These are phyloP conservation scores for Alauda arvensis DNA, from an alignment of 2,797 vertebrate genomes.

Conservation along the genomic window DNA sequence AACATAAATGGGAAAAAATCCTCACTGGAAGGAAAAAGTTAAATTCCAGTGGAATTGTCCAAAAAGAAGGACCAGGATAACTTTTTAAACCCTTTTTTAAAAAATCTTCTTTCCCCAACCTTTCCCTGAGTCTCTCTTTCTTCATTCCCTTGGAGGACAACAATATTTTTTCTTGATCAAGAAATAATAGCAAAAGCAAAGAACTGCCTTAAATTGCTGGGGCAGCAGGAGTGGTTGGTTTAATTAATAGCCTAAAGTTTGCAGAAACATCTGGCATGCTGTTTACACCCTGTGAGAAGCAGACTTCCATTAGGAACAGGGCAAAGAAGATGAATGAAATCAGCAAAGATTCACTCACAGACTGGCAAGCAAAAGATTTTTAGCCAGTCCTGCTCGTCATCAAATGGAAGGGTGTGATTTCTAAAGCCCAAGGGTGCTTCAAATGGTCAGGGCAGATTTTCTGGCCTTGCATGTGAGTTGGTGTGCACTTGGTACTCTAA, in stretches of 20 bases:
- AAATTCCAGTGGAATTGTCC: not conserved
- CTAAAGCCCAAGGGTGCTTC: not conserved
- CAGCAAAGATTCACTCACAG: not conserved
- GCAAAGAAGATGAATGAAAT: not conserved
- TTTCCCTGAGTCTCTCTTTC: not conserved
- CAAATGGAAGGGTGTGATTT: not conserved
- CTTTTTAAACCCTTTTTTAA: not conserved
- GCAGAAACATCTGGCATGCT: conserved; percentile 1
- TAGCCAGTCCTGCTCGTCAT: not conserved
- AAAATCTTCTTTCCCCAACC: not conserved
- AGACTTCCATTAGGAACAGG: not conserved
- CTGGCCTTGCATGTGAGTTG: not conserved
- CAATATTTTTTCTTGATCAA: not conserved
- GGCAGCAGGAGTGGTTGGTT: not conserved
- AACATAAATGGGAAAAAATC: not conserved
- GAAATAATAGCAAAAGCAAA: conserved; percentile 1
- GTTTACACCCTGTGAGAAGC: not conserved
- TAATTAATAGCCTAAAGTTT: conserved; percentile 18
- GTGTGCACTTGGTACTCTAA: not conserved
- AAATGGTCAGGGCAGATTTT: not conserved
- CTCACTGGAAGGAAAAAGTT: not conserved
- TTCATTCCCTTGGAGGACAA: not conserved
- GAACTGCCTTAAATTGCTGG: not conserved
- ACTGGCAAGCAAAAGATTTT: not conserved
- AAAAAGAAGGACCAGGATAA: not conserved